Base-by-base conservation (phyloP, 2,113 vertebrate species). In the Pardalotus punctatus region DNA sequence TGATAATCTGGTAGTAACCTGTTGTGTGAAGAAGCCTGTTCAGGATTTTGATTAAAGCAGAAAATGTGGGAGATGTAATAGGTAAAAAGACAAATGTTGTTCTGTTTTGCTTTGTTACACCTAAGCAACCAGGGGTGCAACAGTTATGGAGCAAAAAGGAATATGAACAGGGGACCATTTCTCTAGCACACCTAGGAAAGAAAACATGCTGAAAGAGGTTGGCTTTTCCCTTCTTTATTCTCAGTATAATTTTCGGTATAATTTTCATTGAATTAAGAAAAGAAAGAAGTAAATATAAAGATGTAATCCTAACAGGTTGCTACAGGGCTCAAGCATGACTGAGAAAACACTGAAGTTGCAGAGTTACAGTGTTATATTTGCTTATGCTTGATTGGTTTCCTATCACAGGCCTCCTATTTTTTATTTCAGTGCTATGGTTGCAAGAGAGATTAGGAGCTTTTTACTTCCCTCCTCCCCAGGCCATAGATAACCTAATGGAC, bases 211-310 rank as follows among this genome's bases (percentile, higher is more conserved):
- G 43, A 35, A 64, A 57, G 6, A 27, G 19, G 10, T 15, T 45
- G 21, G 5, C 22, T 77, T 83, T 69, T 2, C 5, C 3, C 5
- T 73, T 74, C 27, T 42, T 65, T 2, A 31, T 42, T 70, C 42
- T 58, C n/a, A 8, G 2, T 43, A 60, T 35, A 0, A 48, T 36
- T 67, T 80, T 58, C n/a, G 7, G 2, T 43, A 60, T 35, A 0
- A 48, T 36, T 67, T 82, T 53, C 5, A 40, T 8, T 53, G 7
- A 90, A 66, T 43, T 15, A 19, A 47, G n/a, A 11, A 25, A 42
- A 43, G 21, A 14, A 6, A 14, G 54, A 51, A 7, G 1, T 29
- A 15, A 73, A 64, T 53, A 62, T 14, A 2, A 51, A 79, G 10
- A 28, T 2, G 3, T 28, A n/a, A 21, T 42, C 56, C 10, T 35